Conservation (phyloP, 2,797 vertebrate species). For the Acrocephalus scirpaceus region DNA sequence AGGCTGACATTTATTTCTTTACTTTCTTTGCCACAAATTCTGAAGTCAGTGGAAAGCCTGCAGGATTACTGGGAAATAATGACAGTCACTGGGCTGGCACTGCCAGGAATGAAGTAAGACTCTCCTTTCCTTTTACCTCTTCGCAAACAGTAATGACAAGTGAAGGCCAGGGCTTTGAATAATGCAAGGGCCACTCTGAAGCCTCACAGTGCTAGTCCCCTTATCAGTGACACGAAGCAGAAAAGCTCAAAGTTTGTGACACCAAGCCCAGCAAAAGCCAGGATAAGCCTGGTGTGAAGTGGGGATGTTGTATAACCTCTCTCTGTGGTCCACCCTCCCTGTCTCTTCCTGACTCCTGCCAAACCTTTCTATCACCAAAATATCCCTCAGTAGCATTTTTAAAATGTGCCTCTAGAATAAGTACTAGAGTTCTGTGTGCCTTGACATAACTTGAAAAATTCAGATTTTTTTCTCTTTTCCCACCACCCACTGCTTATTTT, state of each 20-base stretch:
- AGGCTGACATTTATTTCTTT: slow-evolving; percentile 46
- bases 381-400: neutral
- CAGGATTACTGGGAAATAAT: slow-evolving; percentile 41
- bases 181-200: neutral
- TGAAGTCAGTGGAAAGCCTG: slow-evolving; percentile 62
- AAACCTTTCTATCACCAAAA: neutral
- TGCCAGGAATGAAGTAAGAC: slow-evolving; percentile 52
- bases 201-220: neutral
- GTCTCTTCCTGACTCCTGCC: neutral
- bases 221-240: neutral
- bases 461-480: neutral
- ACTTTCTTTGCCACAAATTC: slow-evolving; percentile 23
- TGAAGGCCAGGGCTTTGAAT: neutral
- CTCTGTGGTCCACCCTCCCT: neutral
- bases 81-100: slow-evolving; percentile 37
- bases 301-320: neutral
- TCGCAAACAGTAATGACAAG: neutral
- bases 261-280: neutral
- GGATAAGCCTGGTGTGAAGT: neutral
- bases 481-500: neutral
- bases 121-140: slow-evolving; percentile 30
- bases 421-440: neutral
- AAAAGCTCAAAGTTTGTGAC: neutral
- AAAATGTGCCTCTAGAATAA: neutral
- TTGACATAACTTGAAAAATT: neutral